Percentiles rank a stretch among this genome's conserved stretches.
Conservation (phyloP, 2,797 vertebrate species). For the Apodemus agrarius region DNA sequence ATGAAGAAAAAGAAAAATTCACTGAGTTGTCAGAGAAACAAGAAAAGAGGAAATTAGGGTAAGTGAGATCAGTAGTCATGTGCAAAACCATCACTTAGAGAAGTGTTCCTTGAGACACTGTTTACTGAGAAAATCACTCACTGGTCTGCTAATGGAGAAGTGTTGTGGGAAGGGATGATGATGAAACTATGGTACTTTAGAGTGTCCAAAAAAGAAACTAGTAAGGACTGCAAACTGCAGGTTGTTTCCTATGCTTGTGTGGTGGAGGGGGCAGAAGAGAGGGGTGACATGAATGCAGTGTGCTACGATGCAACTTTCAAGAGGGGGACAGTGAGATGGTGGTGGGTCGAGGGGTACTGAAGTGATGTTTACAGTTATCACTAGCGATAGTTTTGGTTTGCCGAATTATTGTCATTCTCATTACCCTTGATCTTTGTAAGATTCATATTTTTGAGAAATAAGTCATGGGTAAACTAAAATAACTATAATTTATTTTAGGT, state of each 20-base stretch:
- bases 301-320: neutral
- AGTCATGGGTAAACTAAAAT: neutral
- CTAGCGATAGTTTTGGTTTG: neutral
- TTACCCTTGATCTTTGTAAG: neutral
- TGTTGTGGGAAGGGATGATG: neutral
- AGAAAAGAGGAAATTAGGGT: neutral
- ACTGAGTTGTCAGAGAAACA: neutral
- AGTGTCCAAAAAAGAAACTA: neutral
- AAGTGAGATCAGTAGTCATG: neutral
- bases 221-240: neutral
- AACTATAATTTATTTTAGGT: neutral
- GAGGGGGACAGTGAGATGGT: neutral
- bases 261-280: neutral
- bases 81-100: neutral
- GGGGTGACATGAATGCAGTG: neutral
- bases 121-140: neutral
- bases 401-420: neutral
- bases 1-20: neutral
- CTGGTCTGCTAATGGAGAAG: neutral
- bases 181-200: neutral
- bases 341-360: accelerated
- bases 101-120: neutral
- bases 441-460: neutral
- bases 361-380: neutral
- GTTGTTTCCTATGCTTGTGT: neutral